Conservation (phyloP, 2,113 vertebrate genomes). For the Vidua macroura region DNA sequence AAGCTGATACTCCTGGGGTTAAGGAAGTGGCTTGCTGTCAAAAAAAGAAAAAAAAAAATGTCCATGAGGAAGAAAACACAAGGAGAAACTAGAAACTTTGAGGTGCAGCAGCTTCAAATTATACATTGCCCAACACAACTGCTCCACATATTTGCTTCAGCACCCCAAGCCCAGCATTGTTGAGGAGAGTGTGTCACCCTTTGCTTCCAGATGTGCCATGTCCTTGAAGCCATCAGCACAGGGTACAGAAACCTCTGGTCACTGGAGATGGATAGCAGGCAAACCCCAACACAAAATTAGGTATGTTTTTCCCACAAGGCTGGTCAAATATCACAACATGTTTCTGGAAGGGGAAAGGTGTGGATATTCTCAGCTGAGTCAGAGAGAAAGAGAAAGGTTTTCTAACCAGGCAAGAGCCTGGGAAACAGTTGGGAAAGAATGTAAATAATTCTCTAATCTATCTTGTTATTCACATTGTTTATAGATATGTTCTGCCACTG, state of each 20-base stretch:
- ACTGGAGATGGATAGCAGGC: background rate
- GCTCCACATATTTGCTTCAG: background rate
- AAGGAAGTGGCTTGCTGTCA: background rate
- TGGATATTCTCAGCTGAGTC: too few relatives aligned
- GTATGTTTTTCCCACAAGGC: background rate
- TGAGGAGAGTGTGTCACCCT: background rate
- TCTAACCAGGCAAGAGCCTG: too few relatives aligned
- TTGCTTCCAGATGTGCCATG: background rate
- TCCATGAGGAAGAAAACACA: background rate
- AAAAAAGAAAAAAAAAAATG: background rate
- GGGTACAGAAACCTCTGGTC: background rate
- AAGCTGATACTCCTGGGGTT: background rate
- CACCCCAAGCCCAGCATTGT: accelerated
- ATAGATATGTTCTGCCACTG: too few relatives aligned
- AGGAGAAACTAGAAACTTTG: background rate
- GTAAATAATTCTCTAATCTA: too few relatives aligned
- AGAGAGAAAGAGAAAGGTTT: too few relatives aligned
- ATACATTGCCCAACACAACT: background rate
- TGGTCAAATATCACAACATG: background rate
- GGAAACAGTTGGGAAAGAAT: too few relatives aligned
- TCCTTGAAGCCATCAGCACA: background rate
- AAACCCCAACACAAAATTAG: background rate
- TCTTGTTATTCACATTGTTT: too few relatives aligned
- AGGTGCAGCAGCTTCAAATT: background rate
- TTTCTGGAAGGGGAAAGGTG: background rate